Evolutionary conservation across 2,113 vertebrate species (phyloP), one percentile per base, ranked within the genome.

Genomic region (Scomber japonicus): DNA sequence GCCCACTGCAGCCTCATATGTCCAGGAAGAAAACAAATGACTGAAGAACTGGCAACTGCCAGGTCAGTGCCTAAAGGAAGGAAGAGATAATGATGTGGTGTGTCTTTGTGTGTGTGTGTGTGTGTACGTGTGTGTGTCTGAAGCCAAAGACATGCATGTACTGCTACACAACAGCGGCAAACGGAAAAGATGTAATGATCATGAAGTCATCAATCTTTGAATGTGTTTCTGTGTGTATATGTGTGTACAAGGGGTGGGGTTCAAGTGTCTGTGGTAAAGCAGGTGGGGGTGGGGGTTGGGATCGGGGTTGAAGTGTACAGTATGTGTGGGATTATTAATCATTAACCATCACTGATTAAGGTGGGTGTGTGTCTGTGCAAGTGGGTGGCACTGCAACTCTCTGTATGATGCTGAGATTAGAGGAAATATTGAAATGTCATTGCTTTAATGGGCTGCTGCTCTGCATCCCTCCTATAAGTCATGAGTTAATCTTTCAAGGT

Each of bases 361-460:
- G 49, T 5, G 5, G 59, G 57, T 69, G 60, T 49, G 62, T 66
- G 53, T 59, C 60, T 70, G 61, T 84, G 68, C 30, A 77, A 70
- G 84, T 80, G 65, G 81, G 55, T 88, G 84, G 79, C 44, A 71
- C 76, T 67, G 76, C 63, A 11, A 21, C 63, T 79, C 72, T 65
- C 56, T 76, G 83, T 84, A 73, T 86, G 88, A 86, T 87, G 86
- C 80, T 79, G 82, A 80, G 83, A 92, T 91, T 89, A 89, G 77
- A 91, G 84, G 89, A 88, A 91, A 87, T 91, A 89, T 89, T 89
- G 64, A 90, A 93, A 92, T 92, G 90, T 88, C 88, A 92, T 56
- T 78, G 80, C 84, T 88, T 89, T 90, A 89, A 92, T 90, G 70
- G 82, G 78, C 80, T 27, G 19, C 54, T 9, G 62, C 80, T 86